Evolutionary conservation across 2,797 vertebrate species (phyloP).

Genomic region (Mus spretus): DNA sequence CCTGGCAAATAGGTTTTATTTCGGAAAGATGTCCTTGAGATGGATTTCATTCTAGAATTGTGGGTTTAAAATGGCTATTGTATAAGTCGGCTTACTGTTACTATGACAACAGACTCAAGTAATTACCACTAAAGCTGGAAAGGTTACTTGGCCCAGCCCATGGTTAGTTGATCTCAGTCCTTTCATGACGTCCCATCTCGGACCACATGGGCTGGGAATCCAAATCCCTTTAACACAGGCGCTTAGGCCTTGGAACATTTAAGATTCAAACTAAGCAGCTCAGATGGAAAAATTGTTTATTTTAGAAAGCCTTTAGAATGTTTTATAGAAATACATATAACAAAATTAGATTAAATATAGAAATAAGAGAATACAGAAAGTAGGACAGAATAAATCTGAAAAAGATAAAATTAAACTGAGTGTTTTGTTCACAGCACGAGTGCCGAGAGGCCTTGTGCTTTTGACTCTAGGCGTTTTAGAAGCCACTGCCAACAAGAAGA

Average conservation of each 20-base stretch:
- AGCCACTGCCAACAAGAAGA: neutral
- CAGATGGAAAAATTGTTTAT: conserved; percentile 60
- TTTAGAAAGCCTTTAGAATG: conserved; percentile 67
- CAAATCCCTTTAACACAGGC: neutral
- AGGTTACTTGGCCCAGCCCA: neutral
- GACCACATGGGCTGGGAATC: neutral
- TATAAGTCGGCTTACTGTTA: neutral
- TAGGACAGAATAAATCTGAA: conserved; percentile 71
- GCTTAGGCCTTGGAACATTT: neutral
- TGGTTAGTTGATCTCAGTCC: neutral
- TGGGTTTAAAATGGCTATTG: neutral
- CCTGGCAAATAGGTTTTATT: neutral
- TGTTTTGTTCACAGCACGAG: conserved; percentile 51
- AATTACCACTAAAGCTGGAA: neutral
- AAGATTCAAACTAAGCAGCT: neutral
- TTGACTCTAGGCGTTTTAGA: conserved; percentile 42
- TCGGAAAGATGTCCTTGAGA: conserved; percentile 2
- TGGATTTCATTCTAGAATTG: neutral
- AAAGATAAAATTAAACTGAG: conserved; percentile 70
- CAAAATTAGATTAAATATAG: conserved; percentile 74
- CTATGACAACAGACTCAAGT: neutral
- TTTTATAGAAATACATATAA: conserved; percentile 59
- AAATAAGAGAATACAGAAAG: conserved; percentile 69
- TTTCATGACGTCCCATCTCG: neutral
- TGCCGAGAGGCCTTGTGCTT: conserved; percentile 15